These are phyloP conservation scores for Polypterus bichir DNA, from an alignment of 2,113 vertebrate species.

Conservation along the genomic window DNA sequence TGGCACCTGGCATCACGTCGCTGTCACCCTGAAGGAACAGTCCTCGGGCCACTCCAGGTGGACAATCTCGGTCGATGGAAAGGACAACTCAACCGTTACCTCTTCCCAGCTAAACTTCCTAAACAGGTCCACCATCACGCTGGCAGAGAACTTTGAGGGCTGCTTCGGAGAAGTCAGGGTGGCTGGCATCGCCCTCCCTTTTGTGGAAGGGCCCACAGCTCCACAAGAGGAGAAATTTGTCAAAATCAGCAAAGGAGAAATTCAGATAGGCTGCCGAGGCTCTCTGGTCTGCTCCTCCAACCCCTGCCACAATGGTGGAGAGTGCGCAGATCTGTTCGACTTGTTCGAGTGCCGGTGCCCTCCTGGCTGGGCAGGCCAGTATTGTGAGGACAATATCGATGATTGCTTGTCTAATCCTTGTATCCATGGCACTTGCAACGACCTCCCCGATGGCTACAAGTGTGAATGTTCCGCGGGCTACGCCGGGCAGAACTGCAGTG, in stretches of 20 bases:
- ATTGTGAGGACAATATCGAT: slow-evolving; percentile 54
- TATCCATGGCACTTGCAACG: slow-evolving; percentile 53
- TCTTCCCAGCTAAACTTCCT: slow-evolving; percentile 65
- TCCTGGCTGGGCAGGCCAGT: slow-evolving; percentile 60
- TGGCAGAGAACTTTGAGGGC: slow-evolving; percentile 77
- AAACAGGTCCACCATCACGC: slow-evolving; percentile 37
- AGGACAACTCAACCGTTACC: slow-evolving; percentile 20
- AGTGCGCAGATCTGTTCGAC: slow-evolving; percentile 72
- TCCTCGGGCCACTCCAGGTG: slow-evolving; percentile 41
- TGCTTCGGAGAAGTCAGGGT: slow-evolving; percentile 72
- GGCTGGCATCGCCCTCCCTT: slow-evolving; percentile 67
- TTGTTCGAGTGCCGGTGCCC: slow-evolving; percentile 62
- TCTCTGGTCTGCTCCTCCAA: slow-evolving; percentile 50
- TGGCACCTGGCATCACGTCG: slow-evolving; percentile 70
- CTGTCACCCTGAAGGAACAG: slow-evolving; percentile 50
- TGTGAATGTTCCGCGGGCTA: slow-evolving; percentile 72
- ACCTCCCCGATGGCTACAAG: slow-evolving; percentile 56
- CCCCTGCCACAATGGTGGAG: slow-evolving; percentile 64
- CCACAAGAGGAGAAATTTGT: slow-evolving; percentile 52
- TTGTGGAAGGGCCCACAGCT: slow-evolving; percentile 28
- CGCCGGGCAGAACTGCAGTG: slow-evolving; percentile 60
- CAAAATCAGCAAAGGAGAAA: slow-evolving; percentile 13
- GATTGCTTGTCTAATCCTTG: slow-evolving; percentile 68
- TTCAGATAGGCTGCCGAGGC: slow-evolving; percentile 58
- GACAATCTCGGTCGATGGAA: slow-evolving; percentile 55